Evolutionary conservation across 2,113 vertebrate genomes (phyloP).

Genomic region (Cephalopholis sonnerati): DNA sequence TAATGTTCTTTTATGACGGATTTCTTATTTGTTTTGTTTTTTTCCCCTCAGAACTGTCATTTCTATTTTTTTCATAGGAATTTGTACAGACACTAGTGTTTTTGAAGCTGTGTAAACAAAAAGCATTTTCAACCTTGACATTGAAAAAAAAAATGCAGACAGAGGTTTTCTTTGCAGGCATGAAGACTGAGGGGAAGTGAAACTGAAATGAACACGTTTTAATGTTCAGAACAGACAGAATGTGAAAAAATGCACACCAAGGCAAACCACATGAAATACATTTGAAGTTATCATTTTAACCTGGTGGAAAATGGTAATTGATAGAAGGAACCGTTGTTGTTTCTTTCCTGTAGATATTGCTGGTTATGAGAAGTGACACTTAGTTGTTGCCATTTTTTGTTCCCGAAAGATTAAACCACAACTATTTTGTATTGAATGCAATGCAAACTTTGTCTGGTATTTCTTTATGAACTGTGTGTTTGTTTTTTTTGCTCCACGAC

Average conservation of each 20-base stretch:
- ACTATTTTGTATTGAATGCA: slow-evolving; percentile 83
- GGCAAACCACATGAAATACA: slow-evolving; percentile 58
- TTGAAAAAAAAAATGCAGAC: slow-evolving; percentile 14
- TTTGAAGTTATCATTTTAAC: slow-evolving; percentile 71
- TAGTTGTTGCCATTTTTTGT: slow-evolving; percentile 84
- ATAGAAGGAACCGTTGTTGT: slow-evolving; percentile 72
- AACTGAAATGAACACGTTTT: slow-evolving; percentile 84
- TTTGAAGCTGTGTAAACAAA: slow-evolving; percentile 69
- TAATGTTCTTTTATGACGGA: slow-evolving; percentile 55
- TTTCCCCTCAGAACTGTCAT: slow-evolving; percentile 59
- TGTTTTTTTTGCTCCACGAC: background rate
- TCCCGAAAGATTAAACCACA: slow-evolving; percentile 83
- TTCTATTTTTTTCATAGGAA: slow-evolving; percentile 76
- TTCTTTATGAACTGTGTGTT: slow-evolving; percentile 27
- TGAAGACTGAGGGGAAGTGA: slow-evolving; percentile 79
- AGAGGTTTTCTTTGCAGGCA: slow-evolving; percentile 79
- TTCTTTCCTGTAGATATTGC: slow-evolving; percentile 81
- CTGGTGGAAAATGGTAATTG: slow-evolving; percentile 64
- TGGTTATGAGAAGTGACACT: slow-evolving; percentile 80
- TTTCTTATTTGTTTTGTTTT: slow-evolving; percentile 41
- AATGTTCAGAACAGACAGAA: slow-evolving; percentile 80
- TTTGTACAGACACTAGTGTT: slow-evolving; percentile 76
- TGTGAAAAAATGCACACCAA: slow-evolving; percentile 61
- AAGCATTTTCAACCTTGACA: slow-evolving; percentile 65
- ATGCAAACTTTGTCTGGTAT: slow-evolving; percentile 39